Evolutionary conservation across 2,888 invertebrate species (phyloP), one percentile per base, ranked within the genome.

Genomic region (Dicyrtomina minuta): DNA sequence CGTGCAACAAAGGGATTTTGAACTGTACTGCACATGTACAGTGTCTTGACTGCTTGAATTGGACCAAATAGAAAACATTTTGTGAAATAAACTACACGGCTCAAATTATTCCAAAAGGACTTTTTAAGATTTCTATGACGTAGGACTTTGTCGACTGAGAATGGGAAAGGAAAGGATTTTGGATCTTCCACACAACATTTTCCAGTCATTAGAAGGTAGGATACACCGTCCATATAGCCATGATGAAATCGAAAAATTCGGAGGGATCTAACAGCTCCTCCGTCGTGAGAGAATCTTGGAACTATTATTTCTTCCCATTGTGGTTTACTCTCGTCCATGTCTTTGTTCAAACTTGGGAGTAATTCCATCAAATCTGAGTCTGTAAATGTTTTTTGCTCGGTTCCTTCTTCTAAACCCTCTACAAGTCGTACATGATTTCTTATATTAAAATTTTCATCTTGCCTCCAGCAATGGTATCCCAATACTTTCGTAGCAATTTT

Each of bases 291-390:
- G 66, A 74, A 77, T 49, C 59, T 58, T 46, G 75, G 75, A 49
- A 77, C 71, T 4, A 77, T 72, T 0, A 77, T 61, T 44, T 75
- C 73, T 59, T 76, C 76, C 76, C 76, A 76, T 55, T 76, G 76
- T 5, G 76, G 75, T 24, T 70, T 67, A 4, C 59, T 27, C 1
- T 70, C 71, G 15, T 74, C 69, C 72, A 76, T 74, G 55, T 76
- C 75, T 24, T 67, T 41, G 4, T 62, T 68, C 15, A 74, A 39
- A 0, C 72, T 69, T 12, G 71, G 62, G 20, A 76, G 62, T 39
- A 67, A 24, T 3, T 49, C 55, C 59, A 69, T 22, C 0, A 76
- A 49, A 41, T 76, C 67, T 3, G 70, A 51, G 26, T 76, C 76
- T 5, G 66, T 66, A 1, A 72, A 58, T 24, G 49, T 49, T 49